Percentiles rank a stretch among this genome's conserved stretches.
phyloP scores from a whole-genome alignment of 1,140 invertebrate genomes.

The Nasonia giraulti region DNA sequence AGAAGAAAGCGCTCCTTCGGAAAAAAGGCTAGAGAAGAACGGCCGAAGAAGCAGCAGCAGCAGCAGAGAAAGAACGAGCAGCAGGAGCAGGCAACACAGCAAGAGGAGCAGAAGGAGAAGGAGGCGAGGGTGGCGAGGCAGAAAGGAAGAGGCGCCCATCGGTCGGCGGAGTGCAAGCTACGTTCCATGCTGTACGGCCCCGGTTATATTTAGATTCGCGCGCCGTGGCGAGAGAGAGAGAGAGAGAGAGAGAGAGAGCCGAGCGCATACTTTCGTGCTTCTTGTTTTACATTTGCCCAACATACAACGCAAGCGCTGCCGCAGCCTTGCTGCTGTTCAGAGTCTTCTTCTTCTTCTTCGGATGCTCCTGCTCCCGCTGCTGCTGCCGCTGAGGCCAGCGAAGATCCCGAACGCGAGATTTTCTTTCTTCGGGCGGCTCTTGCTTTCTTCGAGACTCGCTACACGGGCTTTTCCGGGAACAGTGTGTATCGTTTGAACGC shows the following conservation, averaged over 20 bases:
- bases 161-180: conserved; percentile 40
- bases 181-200: conserved; percentile 11
- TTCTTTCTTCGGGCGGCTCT: neutral
- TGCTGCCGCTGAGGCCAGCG: neutral
- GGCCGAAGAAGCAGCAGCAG: neutral
- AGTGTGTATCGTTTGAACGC: too few relatives aligned
- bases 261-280: conserved; percentile 57
- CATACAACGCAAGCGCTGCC: conserved; percentile 30
- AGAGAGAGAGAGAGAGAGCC: conserved; percentile 7
- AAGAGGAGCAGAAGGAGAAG: conserved; percentile 27
- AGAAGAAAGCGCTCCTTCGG: neutral
- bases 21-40: neutral
- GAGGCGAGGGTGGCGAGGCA: conserved; percentile 27
- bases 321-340: neutral
- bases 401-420: neutral
- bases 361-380: neutral
- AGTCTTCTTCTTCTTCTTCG: conserved; percentile 37
- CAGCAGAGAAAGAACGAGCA: conserved; percentile 41
- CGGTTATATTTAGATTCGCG: conserved; percentile 68
- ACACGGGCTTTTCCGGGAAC: neutral
- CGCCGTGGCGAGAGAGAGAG: conserved; percentile 10
- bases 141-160: conserved; percentile 54
- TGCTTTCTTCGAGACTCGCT: neutral
- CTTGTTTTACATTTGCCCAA: conserved; percentile 64
- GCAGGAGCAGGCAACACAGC: neutral